Base-by-base conservation (phyloP, 2,888 invertebrate species). In the Antheraea assamensis region DNA sequence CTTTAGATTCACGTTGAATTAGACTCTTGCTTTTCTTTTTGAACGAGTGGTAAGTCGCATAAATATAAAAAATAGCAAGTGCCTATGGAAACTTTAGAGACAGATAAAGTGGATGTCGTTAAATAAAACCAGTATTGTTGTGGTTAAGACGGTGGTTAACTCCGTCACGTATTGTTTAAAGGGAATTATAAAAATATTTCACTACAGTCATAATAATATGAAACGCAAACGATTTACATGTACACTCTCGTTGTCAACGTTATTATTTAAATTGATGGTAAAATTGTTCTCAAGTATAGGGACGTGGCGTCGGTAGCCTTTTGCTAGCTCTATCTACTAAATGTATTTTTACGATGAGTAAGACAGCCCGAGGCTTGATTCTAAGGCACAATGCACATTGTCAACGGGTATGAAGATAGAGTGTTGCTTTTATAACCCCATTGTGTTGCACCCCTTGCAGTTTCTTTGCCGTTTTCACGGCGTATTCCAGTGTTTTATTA, bases 331-430 rank as follows among this genome's bases (percentile, higher is more conserved):
- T 27, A 73, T 31, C 21, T 27, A 73, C 73, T 70, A 55, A 27
- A 24, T 35, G 19, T 55, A 30, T 31, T 27, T 74, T 61, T 49
- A 71, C 64, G 61, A 24, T 66, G 72, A 35, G 31, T 58, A 68
- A 72, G 75, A 58, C 74, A 71, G 66, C 74, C n/a, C 74, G 78
- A 79, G 76, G 76, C 79, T 78, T 76, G 82, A 81, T 83, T 83
- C 82, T 89, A 85, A 88, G 86, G 90, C 88, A 92, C 92, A 93
- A 90, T 92, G 89, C 90, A 90, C 88, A 92, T 90, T 93, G 93
- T 93, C 92, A 92, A 90, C 90, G 90, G 87, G 85, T 87, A 89
- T 91, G 91, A 92, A 92, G 87, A 88, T 90, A 93, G 92, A 93
- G 78, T 92, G 93, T 93, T 91, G 92, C 92, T 82, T 92, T 92